Percentiles rank a stretch among this genome's conserved stretches.
Conservation (phyloP, 2,888 invertebrate species). For the Pachycephus smyrnensis region DNA sequence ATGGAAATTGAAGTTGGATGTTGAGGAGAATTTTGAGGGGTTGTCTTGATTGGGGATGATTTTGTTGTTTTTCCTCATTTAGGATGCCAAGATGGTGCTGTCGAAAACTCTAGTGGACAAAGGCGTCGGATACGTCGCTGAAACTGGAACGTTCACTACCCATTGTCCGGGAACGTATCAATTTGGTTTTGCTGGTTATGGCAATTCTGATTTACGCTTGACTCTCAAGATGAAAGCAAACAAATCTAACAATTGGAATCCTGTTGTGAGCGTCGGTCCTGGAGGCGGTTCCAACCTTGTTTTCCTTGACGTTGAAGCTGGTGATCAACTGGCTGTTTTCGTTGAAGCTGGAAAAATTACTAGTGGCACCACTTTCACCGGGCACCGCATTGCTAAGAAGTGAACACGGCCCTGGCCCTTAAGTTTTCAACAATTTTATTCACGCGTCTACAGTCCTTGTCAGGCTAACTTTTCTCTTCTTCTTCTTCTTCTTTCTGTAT, state of each 20-base stretch:
- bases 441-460: neutral
- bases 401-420: conserved; percentile 29
- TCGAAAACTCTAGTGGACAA: conserved; percentile 62
- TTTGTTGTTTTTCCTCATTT: conserved; percentile 8
- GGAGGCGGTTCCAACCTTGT: conserved; percentile 63
- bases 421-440: neutral
- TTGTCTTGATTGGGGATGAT: neutral
- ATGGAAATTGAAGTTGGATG: neutral
- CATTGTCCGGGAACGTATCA: conserved; percentile 68
- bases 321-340: conserved; percentile 63
- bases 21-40: neutral
- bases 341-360: conserved; percentile 56
- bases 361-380: conserved; percentile 60
- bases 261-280: conserved; percentile 49
- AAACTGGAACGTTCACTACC: conserved; percentile 66
- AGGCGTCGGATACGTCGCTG: conserved; percentile 66
- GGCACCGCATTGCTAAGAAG: conserved; percentile 63
- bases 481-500: conserved; percentile 9
- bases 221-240: conserved; percentile 57
- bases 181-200: conserved; percentile 66
- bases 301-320: conserved; percentile 61
- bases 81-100: conserved; percentile 48
- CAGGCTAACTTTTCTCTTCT: conserved; percentile 23
- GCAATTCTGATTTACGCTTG: conserved; percentile 52
- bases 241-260: conserved; percentile 52